phyloP scores from a whole-genome alignment of 2,888 invertebrate genomes.

The Diaperis boleti region DNA sequence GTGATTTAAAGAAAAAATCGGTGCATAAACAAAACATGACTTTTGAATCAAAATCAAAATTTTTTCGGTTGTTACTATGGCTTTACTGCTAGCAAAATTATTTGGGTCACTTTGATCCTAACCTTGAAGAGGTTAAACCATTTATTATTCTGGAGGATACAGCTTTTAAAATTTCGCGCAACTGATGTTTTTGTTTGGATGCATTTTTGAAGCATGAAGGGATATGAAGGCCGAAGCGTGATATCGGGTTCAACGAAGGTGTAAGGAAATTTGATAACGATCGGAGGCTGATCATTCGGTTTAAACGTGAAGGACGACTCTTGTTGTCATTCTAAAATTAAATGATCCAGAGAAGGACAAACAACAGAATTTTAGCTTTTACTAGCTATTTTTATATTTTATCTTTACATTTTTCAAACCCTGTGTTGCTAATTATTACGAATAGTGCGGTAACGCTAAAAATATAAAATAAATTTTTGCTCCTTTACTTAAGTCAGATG shows the following conservation, averaged over 20 bases:
- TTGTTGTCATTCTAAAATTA: slow-evolving; percentile 1
- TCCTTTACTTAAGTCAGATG: too few species aligned
- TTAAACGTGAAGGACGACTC: not conserved
- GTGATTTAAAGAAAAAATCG: slow-evolving; percentile 10
- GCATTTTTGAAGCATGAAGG: not conserved
- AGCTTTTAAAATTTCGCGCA: too few species aligned
- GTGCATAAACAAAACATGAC: slow-evolving; percentile 14
- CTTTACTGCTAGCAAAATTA: not conserved
- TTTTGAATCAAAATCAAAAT: not conserved
- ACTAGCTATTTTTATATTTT: too few species aligned
- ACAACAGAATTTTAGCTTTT: too few species aligned
- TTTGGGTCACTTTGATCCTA: slow-evolving; percentile 20
- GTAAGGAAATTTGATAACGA: not conserved
- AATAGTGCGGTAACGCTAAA: too few species aligned
- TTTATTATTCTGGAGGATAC: not conserved
- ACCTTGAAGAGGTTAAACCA: slow-evolving; percentile 23
- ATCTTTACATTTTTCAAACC: too few species aligned
- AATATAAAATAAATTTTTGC: too few species aligned
- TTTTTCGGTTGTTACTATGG: slow-evolving; percentile 8
- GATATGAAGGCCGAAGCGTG: slow-evolving; percentile 4
- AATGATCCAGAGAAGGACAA: not conserved
- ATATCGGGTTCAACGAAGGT: slow-evolving; percentile 1
- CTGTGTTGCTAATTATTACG: too few species aligned
- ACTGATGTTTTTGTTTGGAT: not conserved
- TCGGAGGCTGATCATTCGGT: slow-evolving; percentile 10